phyloP scores from a whole-genome alignment of 2,113 vertebrate genomes.

The Octodon degus region DNA sequence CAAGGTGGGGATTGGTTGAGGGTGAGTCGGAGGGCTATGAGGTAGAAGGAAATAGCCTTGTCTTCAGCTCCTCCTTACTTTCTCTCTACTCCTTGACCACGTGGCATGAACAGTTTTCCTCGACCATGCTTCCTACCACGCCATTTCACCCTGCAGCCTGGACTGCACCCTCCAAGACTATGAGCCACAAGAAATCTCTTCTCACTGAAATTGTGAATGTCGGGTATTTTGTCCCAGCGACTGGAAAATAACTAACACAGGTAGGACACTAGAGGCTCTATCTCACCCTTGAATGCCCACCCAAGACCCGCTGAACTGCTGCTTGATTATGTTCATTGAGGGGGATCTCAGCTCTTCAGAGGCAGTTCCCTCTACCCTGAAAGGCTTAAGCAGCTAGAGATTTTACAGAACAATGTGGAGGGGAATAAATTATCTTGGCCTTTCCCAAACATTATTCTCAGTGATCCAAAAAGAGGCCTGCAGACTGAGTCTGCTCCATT shows the following conservation, averaged over 20 bases:
- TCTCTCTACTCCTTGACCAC: not conserved
- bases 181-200: not conserved
- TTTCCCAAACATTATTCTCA: not conserved
- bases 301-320: not conserved
- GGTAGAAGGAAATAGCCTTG: not conserved
- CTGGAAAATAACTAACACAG: not conserved
- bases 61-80: not conserved
- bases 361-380: not conserved
- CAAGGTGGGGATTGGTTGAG: not conserved
- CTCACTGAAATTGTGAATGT: not conserved
- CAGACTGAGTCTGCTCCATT: not conserved
- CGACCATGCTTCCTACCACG: not conserved
- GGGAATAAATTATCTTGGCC: not conserved
- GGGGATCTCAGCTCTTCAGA: not conserved
- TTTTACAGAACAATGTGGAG: not conserved
- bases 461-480: not conserved
- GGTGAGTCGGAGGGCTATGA: not conserved
- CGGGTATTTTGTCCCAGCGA: not conserved
- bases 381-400: not conserved
- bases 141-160: not conserved
- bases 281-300: not conserved
- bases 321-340: not conserved
- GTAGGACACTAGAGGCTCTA: not conserved
- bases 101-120: not conserved
- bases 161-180: not conserved